Percentiles rank a stretch among this genome's conserved stretches.
Evolutionary conservation across 1,140 invertebrate species (phyloP).

Genomic region (Papilio helenus): DNA sequence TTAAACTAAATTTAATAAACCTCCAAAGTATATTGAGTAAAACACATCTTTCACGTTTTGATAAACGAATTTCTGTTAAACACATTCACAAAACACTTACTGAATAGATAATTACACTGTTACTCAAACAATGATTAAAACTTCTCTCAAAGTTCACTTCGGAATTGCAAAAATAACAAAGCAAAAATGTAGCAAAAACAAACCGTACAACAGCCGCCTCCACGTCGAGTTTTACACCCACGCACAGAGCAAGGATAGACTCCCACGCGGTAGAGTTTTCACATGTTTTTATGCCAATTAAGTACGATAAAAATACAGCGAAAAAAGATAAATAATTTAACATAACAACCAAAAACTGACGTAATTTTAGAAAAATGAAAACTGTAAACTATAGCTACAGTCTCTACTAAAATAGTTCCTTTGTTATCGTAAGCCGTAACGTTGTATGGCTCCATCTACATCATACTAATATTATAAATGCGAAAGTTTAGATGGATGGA

Average conservation of each 20-base stretch:
- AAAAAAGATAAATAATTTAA: neutral
- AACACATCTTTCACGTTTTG: too few relatives aligned
- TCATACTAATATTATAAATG: too few relatives aligned
- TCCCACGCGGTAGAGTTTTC: neutral
- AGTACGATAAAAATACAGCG: neutral
- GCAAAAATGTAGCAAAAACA: neutral
- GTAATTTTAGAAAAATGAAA: too few relatives aligned
- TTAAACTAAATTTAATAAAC: too few relatives aligned
- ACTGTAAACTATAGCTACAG: too few relatives aligned
- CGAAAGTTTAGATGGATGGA: too few relatives aligned
- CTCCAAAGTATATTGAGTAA: too few relatives aligned
- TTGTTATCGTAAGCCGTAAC: too few relatives aligned
- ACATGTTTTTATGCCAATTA: conserved; percentile 8
- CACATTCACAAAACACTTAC: neutral
- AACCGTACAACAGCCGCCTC: neutral
- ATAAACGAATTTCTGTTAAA: too few relatives aligned
- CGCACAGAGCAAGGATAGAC: neutral
- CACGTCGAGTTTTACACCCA: neutral
- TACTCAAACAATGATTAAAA: neutral
- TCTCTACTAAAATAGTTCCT: too few relatives aligned
- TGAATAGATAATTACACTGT: neutral
- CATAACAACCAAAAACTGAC: too few relatives aligned
- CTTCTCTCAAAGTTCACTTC: neutral
- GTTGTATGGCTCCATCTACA: too few relatives aligned
- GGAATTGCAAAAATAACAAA: neutral